A percentile compares a stretch with the other conserved stretches of the same genome.
phyloP scores from a whole-genome alignment of 2,113 vertebrate genomes.

The Platichthys flesus region DNA sequence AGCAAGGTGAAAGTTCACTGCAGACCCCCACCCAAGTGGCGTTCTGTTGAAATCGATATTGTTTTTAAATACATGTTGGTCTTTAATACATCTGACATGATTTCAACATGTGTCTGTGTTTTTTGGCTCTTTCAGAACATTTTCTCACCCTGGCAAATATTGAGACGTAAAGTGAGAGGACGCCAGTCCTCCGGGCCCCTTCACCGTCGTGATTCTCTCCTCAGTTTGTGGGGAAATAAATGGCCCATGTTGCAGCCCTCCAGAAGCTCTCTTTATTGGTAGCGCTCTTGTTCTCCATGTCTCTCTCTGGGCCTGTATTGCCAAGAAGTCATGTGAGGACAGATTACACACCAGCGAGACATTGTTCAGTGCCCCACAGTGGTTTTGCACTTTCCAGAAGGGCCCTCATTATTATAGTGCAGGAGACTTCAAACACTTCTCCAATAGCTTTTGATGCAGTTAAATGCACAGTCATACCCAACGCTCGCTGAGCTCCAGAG shows the following conservation, averaged over 20 bases:
- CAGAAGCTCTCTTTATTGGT: constrained; percentile 47
- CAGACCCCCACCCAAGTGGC: constrained; percentile 30
- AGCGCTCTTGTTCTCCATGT: constrained; percentile 39
- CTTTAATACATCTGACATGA: constrained; percentile 51
- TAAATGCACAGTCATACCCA: constrained; percentile 68
- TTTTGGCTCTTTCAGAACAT: constrained; percentile 51
- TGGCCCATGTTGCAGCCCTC: constrained; percentile 50
- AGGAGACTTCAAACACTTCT: constrained; percentile 66
- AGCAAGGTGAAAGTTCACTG: constrained; percentile 37
- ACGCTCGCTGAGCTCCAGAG: constrained; percentile 44
- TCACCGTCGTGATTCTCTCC: constrained; percentile 48
- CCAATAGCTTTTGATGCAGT: constrained; percentile 63
- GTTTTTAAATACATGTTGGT: constrained; percentile 63
- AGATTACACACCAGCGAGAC: constrained; percentile 66
- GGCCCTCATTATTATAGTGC: constrained; percentile 62
- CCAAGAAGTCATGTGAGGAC: constrained; percentile 61
- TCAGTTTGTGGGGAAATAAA: constrained; percentile 50
- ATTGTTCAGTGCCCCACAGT: constrained; percentile 60
- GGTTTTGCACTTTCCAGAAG: constrained; percentile 64
- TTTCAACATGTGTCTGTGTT: constrained; percentile 50
- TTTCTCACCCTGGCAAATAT: constrained; percentile 55
- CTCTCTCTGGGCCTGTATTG: constrained; percentile 51
- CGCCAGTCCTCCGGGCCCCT: constrained; percentile 31
- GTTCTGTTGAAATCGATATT: constrained; percentile 47
- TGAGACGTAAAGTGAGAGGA: constrained; percentile 53